phyloP scores from a whole-genome alignment of 1,140 invertebrate species.

The Apis dorsata region DNA sequence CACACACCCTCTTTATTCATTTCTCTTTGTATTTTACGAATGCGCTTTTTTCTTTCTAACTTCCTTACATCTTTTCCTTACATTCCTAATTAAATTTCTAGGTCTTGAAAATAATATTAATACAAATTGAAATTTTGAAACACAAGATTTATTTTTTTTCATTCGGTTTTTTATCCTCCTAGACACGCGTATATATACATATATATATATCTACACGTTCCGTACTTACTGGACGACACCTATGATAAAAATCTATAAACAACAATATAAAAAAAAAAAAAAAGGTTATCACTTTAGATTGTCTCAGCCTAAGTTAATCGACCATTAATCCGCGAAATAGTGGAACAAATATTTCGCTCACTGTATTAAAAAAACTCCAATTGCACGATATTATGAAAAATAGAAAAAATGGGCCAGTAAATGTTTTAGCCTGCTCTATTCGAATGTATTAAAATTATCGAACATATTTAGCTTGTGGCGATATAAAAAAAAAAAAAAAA shows the following conservation, averaged over 20 bases:
- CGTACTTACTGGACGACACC: slow-evolving; percentile 23
- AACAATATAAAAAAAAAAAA: slow-evolving; percentile 15
- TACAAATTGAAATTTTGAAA: not conserved
- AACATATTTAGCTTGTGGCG: not conserved
- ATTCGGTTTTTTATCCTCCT: not conserved
- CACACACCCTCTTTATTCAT: not conserved
- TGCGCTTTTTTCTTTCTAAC: slow-evolving; percentile 32
- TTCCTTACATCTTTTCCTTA: not conserved
- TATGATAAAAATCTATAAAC: slow-evolving; percentile 23
- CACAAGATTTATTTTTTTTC: not conserved
- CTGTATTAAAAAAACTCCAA: slow-evolving; percentile 7
- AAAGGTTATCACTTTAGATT: slow-evolving; percentile 51
- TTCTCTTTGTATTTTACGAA: slow-evolving; percentile 41
- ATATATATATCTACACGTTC: slow-evolving; percentile 14
- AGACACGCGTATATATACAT: slow-evolving; percentile 1
- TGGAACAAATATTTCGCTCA: slow-evolving; percentile 25
- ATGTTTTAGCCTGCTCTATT: slow-evolving; percentile 5
- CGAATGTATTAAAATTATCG: not conserved
- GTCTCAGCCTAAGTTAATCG: slow-evolving; percentile 53
- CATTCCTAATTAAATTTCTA: slow-evolving; percentile 3
- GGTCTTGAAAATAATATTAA: slow-evolving; percentile 40
- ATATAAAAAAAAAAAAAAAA: not conserved
- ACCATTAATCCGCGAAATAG: slow-evolving; percentile 15
- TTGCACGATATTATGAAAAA: not conserved
- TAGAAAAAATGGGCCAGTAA: slow-evolving; percentile 16